Base-by-base conservation (phyloP, 2,797 vertebrate species). In the Thaleichthys pacificus region DNA sequence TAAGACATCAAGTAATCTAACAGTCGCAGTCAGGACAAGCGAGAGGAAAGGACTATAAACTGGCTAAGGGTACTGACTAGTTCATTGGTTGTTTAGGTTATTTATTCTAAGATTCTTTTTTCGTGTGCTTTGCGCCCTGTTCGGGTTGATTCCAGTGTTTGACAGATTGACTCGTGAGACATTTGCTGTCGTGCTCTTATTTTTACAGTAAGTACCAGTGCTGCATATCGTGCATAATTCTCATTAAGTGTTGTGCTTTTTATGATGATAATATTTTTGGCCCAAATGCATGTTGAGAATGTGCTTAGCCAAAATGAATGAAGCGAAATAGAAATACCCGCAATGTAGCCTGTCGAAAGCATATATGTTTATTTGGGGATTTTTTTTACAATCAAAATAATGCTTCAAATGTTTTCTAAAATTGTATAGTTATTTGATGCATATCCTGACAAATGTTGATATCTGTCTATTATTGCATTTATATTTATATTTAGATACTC, bases 1-100 rank as follows among this genome's bases (percentile, higher is more conserved):
- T 62, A 75, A 73, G 78, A 78, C 78, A 84, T 70, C 71, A 72
- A 80, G 82, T 66, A 74, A 66, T 68, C 42, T 66, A 51, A 69
- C 54, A 72, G 68, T 69, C 61, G 66, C 81, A 81, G 58, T 49
- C 42, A 57, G 71, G 68, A 73, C 69, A 68, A 56, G 61, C 67
- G 28, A 66, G 57, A 69, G 74, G 70, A 61, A 56, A 3, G 21
- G 72, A 70, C 60, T 35, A 83, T 61, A 69, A 21, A 42, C 30
- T 17, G 28, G 6, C 21, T 15, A 22, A 63, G 42, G 2, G 30
- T 35, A 11, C 12, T 21, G 5, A 17, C 42, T 2, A 61, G 49
- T 38, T 26, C 7, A 42, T 26, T 21, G 21, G 17, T 49, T 75
- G 15, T 71, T 65, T 54, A 66, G 15, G 30, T 21, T 49, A n/a